Conservation (phyloP, 2,888 invertebrate genomes). For the Rotaria sp. region DNA sequence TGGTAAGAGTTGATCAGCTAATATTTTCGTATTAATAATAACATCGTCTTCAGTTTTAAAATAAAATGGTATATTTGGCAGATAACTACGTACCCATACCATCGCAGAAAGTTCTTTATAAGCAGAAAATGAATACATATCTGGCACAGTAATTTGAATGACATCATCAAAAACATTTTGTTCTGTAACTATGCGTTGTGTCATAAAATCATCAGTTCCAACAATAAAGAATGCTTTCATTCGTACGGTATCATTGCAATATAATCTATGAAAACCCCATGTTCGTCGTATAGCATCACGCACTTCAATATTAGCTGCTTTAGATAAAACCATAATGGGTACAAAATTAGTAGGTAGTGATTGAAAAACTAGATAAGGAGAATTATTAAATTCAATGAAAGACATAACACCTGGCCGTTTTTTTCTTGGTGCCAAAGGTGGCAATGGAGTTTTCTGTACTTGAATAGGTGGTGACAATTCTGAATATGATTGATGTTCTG, state of each 20-base stretch:
- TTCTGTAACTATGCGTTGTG: not conserved
- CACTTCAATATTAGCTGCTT: not conserved
- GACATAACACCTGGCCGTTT: not conserved
- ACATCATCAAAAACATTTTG: constrained; percentile 7
- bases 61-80: not conserved
- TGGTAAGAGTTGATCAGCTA: not conserved
- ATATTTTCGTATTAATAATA: not conserved
- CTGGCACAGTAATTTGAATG: not conserved
- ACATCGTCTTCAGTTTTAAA: not conserved
- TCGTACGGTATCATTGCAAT: not conserved
- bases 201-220: not conserved
- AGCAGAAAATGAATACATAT: constrained; percentile 8
- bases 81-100: not conserved
- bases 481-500: not conserved
- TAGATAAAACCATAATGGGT: not conserved
- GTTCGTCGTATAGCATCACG: constrained; percentile 28
- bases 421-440: not conserved
- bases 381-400: not conserved
- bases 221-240: not conserved
- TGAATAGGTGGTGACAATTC: rapidly evolving
- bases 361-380: not conserved
- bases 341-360: not conserved
- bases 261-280: not conserved
- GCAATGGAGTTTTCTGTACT: not conserved
- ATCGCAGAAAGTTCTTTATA: not conserved